Evolutionary conservation across 1,140 invertebrate species (phyloP), one percentile per base, ranked within the genome.

Genomic region (Chelonus insularis): DNA sequence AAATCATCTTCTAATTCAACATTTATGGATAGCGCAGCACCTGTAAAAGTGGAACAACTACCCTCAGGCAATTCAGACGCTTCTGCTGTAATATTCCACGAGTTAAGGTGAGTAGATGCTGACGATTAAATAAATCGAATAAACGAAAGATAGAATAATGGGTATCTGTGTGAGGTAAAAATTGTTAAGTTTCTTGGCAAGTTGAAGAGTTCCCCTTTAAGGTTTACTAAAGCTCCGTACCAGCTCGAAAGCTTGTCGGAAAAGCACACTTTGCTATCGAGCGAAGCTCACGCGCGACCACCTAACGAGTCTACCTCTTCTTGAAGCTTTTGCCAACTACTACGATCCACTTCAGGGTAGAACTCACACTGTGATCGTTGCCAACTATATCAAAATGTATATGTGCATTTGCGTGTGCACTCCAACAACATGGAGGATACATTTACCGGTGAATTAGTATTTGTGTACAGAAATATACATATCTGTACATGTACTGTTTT

Each of bases 191-290:
- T n/a, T n/a, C n/a, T n/a, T n/a, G n/a, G n/a, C 25, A 29, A 43
- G 4, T 60, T 12, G 4, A 23, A 20, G 2, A 72, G 73, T 74
- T 75, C 73, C 71, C 72, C 74, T 77, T 76, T 77, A 78, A 76
- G 73, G 71, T 66, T 76, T 12, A 57, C 9, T 21, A 18, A 23
- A 11, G 12, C 68, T 50, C 71, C 71, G 73, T 71, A 69, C 76
- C 74, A 79, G 72, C 71, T 71, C 67, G 71, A 77, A 67, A 77
- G 73, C 74, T 74, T 67, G 71, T 71, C 69, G 72, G 73, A 73
- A 72, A 73, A 75, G 72, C 75, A 69, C 71, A 74, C 72, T 77
- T 76, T 68, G 72, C 72, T 80, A 80, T 79, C 75, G 76, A 80
- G 75, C 78, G 77, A 68, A 66, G 60, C 71, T 73, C 62, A 68